These are phyloP conservation scores for Tragelaphus scriptus DNA, from an alignment of 2,113 vertebrate species.

Conservation along the genomic window DNA sequence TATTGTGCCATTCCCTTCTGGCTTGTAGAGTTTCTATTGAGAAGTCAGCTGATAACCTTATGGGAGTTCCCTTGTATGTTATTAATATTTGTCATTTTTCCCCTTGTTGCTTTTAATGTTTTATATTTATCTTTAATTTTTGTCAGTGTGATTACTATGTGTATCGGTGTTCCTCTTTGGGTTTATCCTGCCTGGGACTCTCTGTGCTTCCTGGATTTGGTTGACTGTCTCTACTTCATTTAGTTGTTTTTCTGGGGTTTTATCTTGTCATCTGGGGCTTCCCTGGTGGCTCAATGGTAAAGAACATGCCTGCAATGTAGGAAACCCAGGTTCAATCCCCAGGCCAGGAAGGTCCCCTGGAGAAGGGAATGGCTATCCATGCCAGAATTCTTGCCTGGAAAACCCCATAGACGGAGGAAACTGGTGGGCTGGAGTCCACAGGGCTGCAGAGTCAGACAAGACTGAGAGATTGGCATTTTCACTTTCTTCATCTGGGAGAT, in stretches of 20 bases:
- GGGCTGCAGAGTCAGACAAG: background rate
- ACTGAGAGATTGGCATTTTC: background rate
- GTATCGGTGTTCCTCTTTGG: too few relatives aligned
- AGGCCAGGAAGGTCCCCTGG: background rate
- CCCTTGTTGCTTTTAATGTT: background rate
- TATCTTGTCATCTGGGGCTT: background rate
- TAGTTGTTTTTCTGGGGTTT: background rate
- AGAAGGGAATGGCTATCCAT: background rate
- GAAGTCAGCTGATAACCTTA: background rate
- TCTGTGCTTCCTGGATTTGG: background rate
- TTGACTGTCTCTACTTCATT: background rate
- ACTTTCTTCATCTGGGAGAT: background rate
- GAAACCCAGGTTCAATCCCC: background rate
- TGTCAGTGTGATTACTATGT: background rate
- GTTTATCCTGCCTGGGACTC: background rate
- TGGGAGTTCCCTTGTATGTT: background rate
- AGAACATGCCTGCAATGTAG: background rate
- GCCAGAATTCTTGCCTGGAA: background rate
- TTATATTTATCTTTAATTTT: background rate
- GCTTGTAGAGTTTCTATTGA: background rate
- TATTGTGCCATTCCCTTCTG: background rate
- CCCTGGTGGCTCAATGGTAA: background rate
- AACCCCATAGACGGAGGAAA: background rate
- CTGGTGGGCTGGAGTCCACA: background rate
- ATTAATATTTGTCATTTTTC: background rate